A percentile compares a stretch with the other conserved stretches of the same genome.
Evolutionary conservation across 2,888 invertebrate species (phyloP).

Genomic region (Limnephilus rhombicus): DNA sequence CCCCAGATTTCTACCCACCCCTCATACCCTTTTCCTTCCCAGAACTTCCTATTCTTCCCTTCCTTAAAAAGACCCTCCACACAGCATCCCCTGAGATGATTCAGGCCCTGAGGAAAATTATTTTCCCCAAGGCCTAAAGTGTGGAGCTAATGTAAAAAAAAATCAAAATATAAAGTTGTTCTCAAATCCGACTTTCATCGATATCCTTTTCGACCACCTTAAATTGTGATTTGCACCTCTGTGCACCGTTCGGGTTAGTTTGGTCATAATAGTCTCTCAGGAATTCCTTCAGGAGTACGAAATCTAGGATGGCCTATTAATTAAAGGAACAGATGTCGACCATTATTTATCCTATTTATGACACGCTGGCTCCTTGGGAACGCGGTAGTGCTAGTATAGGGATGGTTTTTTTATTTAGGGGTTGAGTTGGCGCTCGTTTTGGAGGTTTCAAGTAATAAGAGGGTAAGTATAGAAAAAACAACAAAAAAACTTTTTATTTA

Average conservation of each 20-base stretch:
- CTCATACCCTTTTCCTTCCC: too few relatives aligned
- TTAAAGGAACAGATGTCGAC: conserved; percentile 54
- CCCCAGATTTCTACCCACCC: too few relatives aligned
- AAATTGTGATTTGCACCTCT: background rate
- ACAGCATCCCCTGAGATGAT: too few relatives aligned
- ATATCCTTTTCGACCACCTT: background rate
- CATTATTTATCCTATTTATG: conserved; percentile 60
- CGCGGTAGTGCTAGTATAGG: conserved; percentile 44
- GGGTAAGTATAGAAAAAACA: background rate
- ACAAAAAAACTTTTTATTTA: too few relatives aligned
- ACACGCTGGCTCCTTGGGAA: conserved; percentile 48
- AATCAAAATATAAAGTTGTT: too few relatives aligned
- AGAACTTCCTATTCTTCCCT: too few relatives aligned
- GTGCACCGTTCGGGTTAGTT: conserved; percentile 26
- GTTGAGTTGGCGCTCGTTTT: conserved; percentile 1
- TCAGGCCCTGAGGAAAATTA: too few relatives aligned
- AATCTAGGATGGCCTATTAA: conserved; percentile 24
- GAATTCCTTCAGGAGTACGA: conserved; percentile 3
- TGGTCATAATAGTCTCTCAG: background rate
- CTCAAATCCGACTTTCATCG: too few relatives aligned
- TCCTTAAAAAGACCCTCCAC: too few relatives aligned
- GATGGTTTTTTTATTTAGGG: background rate
- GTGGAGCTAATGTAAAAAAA: too few relatives aligned
- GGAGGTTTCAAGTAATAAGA: background rate
- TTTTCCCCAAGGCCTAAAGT: too few relatives aligned